A percentile compares a stretch with the other conserved stretches of the same genome.
Evolutionary conservation across 2,113 vertebrate species (phyloP).

Genomic region (Paradoxurus hermaphroditus): DNA sequence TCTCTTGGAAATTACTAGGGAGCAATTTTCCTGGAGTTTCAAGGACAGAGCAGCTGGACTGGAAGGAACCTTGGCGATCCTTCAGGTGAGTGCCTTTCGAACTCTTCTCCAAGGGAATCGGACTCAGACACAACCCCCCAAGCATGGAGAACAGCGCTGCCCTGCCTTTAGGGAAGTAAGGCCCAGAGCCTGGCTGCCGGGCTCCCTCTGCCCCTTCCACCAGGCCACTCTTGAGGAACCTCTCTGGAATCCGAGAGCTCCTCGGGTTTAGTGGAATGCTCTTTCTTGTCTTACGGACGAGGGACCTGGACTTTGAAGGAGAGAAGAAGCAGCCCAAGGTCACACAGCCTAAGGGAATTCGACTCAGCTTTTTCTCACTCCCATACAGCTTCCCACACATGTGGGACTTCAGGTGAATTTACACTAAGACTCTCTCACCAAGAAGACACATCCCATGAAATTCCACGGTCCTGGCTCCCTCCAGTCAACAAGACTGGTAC

Average conservation of each 20-base stretch:
- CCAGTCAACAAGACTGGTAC: constrained; percentile 1
- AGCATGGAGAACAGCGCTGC: neutral
- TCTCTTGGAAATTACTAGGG: neutral
- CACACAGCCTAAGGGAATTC: neutral
- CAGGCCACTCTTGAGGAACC: neutral
- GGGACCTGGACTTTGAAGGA: neutral
- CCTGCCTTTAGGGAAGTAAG: accelerated
- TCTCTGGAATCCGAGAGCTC: neutral
- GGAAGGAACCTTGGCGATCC: neutral
- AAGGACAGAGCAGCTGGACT: neutral
- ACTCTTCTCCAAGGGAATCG: neutral
- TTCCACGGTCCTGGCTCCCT: constrained; percentile 8
- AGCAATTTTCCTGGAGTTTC: neutral
- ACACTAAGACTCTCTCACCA: neutral
- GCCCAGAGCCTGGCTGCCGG: neutral
- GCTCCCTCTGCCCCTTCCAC: neutral
- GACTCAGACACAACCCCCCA: neutral
- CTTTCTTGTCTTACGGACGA: neutral
- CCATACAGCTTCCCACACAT: neutral
- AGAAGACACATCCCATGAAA: neutral
- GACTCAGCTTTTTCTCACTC: neutral
- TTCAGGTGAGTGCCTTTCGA: neutral
- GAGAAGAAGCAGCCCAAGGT: neutral
- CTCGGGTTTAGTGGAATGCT: neutral
- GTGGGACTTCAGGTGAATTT: neutral